A percentile compares a stretch with the other conserved stretches of the same genome.
These are phyloP conservation scores for Volucella zonaria DNA, from an alignment of 2,888 invertebrate species.

Conservation along the genomic window DNA sequence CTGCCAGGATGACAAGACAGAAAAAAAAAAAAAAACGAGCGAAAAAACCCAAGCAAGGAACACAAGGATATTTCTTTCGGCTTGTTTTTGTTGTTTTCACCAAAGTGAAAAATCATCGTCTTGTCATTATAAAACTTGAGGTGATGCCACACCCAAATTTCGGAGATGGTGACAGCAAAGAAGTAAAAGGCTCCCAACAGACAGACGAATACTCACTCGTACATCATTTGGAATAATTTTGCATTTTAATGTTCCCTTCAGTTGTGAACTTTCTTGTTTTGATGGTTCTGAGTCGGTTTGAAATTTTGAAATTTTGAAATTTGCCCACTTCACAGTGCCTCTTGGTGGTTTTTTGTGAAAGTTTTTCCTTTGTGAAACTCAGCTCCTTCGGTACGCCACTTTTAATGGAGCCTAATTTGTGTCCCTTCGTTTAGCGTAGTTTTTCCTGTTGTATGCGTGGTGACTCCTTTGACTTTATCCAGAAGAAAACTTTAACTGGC, in stretches of 20 bases:
- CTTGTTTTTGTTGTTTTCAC: neutral
- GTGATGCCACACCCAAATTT: neutral
- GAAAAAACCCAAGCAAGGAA: neutral
- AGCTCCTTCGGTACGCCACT: too few species aligned
- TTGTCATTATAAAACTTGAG: constrained; percentile 26
- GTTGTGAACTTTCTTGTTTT: neutral
- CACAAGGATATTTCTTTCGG: neutral
- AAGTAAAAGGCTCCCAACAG: neutral
- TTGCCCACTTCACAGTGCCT: too few species aligned
- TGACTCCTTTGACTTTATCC: too few species aligned
- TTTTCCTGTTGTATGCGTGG: too few species aligned
- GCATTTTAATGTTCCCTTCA: constrained; percentile 16
- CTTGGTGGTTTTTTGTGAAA: too few species aligned
- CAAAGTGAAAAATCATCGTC: constrained; percentile 8
- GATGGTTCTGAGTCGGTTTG: neutral
- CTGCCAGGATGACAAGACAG: neutral
- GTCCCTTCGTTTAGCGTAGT: too few species aligned
- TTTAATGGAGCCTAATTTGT: too few species aligned
- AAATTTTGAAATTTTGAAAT: too few species aligned
- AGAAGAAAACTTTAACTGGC: too few species aligned
- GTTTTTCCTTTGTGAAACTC: too few species aligned
- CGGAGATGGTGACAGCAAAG: neutral
- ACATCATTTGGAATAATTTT: constrained; percentile 23
- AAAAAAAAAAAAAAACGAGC: constrained; percentile 1
- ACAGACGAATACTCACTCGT: neutral